Evolutionary conservation across 2,113 vertebrate genomes (phyloP).

Genomic region (Synchiropus splendidus): DNA sequence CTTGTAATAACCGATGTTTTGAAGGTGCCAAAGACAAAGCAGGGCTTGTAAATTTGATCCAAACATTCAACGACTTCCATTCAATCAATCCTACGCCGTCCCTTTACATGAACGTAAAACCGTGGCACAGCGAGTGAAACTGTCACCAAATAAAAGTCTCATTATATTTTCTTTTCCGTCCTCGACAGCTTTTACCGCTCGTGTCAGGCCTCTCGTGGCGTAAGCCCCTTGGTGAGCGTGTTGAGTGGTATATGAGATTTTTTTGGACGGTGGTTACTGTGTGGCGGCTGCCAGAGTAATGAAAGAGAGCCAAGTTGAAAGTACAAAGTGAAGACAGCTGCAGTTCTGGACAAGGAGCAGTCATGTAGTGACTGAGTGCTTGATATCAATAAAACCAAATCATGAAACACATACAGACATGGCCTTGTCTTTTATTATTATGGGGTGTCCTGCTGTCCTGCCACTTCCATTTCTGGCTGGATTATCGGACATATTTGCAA

Average conservation of each 20-base stretch:
- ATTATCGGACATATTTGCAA: no score
- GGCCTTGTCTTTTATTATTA: no score
- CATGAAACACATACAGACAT: no score
- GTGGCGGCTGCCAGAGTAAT: slow-evolving; percentile 44
- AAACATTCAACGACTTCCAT: slow-evolving; percentile 19
- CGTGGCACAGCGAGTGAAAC: slow-evolving; percentile 27
- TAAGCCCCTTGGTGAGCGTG: slow-evolving; percentile 23
- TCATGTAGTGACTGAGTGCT: no score
- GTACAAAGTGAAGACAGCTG: slow-evolving; percentile 57
- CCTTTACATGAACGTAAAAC: slow-evolving; percentile 27
- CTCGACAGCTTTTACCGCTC: slow-evolving; percentile 17
- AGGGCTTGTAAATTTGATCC: slow-evolving; percentile 10
- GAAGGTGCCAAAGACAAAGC: slow-evolving; percentile 6
- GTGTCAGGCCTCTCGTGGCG: neutral
- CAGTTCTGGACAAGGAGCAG: neutral
- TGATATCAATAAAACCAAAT: no score
- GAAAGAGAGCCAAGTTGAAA: slow-evolving; percentile 38
- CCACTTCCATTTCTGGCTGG: no score
- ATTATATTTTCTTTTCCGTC: slow-evolving; percentile 33
- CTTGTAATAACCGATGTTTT: slow-evolving; percentile 14
- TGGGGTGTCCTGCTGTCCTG: no score
- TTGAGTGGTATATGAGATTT: slow-evolving; percentile 40
- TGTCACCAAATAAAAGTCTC: slow-evolving; percentile 53
- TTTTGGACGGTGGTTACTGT: slow-evolving; percentile 36
- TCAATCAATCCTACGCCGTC: slow-evolving; percentile 23